A percentile compares a stretch with the other conserved stretches of the same genome.
phyloP scores from a whole-genome alignment of 2,888 invertebrate species.

The Lucinisca nassula region DNA sequence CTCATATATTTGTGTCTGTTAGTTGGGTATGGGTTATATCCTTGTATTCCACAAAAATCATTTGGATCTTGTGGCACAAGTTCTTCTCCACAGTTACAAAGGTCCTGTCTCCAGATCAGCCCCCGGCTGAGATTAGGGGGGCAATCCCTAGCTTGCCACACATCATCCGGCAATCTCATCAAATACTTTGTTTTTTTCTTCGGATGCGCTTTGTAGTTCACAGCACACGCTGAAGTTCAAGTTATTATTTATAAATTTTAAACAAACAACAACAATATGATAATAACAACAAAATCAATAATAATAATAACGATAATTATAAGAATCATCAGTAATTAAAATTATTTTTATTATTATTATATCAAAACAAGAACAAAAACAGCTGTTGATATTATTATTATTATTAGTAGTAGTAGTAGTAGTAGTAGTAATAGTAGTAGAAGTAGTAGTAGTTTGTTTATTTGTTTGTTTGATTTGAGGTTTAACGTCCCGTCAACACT shows the following conservation, averaged over 20 bases:
- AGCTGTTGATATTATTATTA: neutral
- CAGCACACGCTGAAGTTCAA: slow-evolving; percentile 63
- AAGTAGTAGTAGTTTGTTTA: no score
- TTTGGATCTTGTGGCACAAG: slow-evolving; percentile 51
- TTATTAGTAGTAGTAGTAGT: no score
- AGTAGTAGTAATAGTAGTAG: neutral
- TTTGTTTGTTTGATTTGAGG: no score
- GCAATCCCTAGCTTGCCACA: slow-evolving; percentile 54
- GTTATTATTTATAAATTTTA: no score
- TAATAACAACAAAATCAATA: no score
- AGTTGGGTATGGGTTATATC: slow-evolving; percentile 35
- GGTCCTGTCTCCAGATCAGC: slow-evolving; percentile 76
- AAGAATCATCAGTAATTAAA: no score
- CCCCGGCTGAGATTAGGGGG: slow-evolving; percentile 65
- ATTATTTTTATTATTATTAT: no score
- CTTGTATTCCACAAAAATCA: slow-evolving; percentile 49
- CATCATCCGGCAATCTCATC: slow-evolving; percentile 56
- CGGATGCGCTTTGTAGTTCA: slow-evolving; percentile 51
- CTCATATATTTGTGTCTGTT: slow-evolving; percentile 58
- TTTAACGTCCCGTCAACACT: no score
- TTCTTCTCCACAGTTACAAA: slow-evolving; percentile 73
- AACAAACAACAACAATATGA: no score
- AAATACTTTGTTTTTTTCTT: slow-evolving; percentile 50
- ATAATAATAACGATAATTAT: no score
- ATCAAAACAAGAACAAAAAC: no score